A percentile compares a stretch with the other conserved stretches of the same genome.
phyloP scores from a whole-genome alignment of 2,113 vertebrate species.

The Macaca nemestrina region DNA sequence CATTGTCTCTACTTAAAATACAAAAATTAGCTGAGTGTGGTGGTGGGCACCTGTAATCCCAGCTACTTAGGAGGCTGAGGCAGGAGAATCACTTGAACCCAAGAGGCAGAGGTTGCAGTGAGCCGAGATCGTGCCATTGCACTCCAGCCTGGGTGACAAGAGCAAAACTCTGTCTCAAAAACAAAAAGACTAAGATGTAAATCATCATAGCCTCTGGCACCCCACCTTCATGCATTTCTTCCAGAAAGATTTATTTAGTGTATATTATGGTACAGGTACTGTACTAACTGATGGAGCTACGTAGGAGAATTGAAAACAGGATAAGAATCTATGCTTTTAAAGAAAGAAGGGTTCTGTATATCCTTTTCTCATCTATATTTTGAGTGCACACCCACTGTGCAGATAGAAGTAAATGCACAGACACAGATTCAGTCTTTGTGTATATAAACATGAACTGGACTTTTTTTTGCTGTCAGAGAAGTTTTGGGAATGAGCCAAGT shows the following conservation, averaged over 20 bases:
- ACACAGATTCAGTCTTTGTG: background rate
- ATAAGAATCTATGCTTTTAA: background rate
- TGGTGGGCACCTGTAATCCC: too few species aligned
- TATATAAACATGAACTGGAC: background rate
- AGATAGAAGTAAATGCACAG: background rate
- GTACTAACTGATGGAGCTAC: background rate
- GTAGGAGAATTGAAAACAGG: background rate
- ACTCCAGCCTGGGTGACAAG: too few species aligned
- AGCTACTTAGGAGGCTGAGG: too few species aligned
- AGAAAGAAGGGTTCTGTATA: background rate
- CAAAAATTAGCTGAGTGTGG: too few species aligned
- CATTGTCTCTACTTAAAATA: too few species aligned
- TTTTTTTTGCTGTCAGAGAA: background rate
- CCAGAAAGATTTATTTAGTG: background rate
- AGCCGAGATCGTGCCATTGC: too few species aligned
- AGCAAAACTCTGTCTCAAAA: too few species aligned
- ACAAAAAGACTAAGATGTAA: background rate
- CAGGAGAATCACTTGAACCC: too few species aligned
- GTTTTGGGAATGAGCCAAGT: background rate
- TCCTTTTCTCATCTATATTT: background rate
- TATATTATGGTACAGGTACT: background rate
- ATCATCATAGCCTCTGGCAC: rapidly evolving
- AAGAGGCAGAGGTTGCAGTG: too few species aligned
- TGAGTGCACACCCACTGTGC: background rate
- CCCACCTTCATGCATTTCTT: background rate